Base-by-base conservation (phyloP, 2,888 invertebrate genomes). In the Noctua fimbriata region DNA sequence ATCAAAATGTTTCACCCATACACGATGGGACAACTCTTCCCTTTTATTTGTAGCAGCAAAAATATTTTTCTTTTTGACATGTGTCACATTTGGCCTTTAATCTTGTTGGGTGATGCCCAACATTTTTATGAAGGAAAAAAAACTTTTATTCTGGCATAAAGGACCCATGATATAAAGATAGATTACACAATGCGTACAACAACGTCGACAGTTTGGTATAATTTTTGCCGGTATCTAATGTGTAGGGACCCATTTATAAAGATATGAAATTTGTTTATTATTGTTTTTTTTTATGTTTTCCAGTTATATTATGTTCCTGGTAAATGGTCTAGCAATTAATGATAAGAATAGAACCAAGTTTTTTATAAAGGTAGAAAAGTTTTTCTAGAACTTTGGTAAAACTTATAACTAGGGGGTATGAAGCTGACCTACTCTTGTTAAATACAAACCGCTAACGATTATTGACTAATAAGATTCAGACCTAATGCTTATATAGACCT, bases 41-140 rank as follows among this genome's bases (percentile, higher is more conserved):
- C 67, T 77, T 86, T 66, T 79, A 67, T 79, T 70, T 77, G 66
- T 78, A 80, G 73, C 79, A 80, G 76, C 65, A 82, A 78, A 78
- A 87, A 69, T 77, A 78, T 88, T 82, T 76, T 76, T 87, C 66
- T 85, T 81, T 73, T 69, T 74, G 85, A 76, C 83, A 85, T 78
- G 77, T 87, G 77, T 87, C 85, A 80, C 79, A 85, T 79, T 82
- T 78, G 81, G 65, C 69, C 76, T 87, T 82, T 82, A 85, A 88
- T 85, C 79, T 87, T 78, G 85, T 82, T 76, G 77, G 77, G 82
- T 71, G 71, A 66, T 76, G 70, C 77, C 84, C 77, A 85, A 74
- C 73, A 76, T 85, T 79, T 84, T 87, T 82, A 82, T 73, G 79
- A 76, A 84, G 76, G 72, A 66, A 84, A 84, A 84, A 36, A 72